A percentile compares a stretch with the other conserved stretches of the same genome.
Evolutionary conservation across 1,140 invertebrate genomes (phyloP).

Genomic region (Sminthurides bifidus): DNA sequence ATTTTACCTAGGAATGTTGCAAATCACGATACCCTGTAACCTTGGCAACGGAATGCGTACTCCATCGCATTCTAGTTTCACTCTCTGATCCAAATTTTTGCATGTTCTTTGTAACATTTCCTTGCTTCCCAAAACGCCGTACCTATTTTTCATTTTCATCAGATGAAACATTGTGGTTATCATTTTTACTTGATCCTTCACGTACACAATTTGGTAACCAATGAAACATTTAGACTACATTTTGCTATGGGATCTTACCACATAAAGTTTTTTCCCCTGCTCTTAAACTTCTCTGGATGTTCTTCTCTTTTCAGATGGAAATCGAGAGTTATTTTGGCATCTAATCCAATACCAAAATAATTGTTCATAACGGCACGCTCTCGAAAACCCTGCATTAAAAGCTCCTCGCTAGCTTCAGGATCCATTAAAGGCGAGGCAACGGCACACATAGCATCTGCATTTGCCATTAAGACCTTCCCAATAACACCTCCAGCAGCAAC

Average conservation of each 20-base stretch:
- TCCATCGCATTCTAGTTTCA: conserved; percentile 85
- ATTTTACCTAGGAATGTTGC: conserved; percentile 81
- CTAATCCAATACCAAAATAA: conserved; percentile 97
- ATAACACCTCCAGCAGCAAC: conserved; percentile 53
- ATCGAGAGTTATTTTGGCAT: conserved; percentile 94
- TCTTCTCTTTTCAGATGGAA: conserved; percentile 97
- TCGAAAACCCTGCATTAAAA: conserved; percentile 62
- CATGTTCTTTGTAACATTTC: conserved; percentile 70
- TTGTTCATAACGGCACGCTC: conserved; percentile 98
- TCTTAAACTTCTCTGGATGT: conserved; percentile 93
- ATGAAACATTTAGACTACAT: too few species aligned
- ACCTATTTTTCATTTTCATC: too few species aligned
- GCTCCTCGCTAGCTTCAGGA: conserved; percentile 24
- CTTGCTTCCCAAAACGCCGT: conserved; percentile 87
- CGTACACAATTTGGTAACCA: too few species aligned
- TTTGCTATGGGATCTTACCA: too few species aligned
- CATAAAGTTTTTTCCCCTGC: conserved; percentile 90
- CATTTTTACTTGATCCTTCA: too few species aligned
- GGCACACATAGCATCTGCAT: conserved; percentile 91
- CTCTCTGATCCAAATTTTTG: conserved; percentile 89
- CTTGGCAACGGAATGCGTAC: conserved; percentile 81
- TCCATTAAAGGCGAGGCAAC: conserved; percentile 35
- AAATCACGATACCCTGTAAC: conserved; percentile 88
- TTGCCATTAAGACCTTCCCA: conserved; percentile 81
- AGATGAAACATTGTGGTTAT: too few species aligned